Evolutionary conservation across 1,140 invertebrate species (phyloP).

Genomic region (Apis florea): DNA sequence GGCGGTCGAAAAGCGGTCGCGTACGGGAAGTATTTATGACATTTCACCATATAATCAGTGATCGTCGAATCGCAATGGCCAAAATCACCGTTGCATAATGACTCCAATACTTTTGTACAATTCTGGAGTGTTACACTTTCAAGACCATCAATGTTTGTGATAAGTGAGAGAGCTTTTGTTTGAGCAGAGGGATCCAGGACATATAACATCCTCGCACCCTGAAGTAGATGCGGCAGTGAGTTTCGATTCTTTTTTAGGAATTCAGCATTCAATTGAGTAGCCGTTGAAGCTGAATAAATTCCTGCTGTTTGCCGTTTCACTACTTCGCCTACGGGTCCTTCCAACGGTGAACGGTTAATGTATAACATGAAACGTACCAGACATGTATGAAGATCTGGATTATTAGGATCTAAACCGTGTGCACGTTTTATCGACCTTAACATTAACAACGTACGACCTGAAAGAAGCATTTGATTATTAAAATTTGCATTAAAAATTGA

Average conservation of each 20-base stretch:
- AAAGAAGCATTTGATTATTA: conserved; percentile 58
- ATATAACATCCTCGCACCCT: conserved; percentile 87
- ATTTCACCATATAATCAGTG: conserved; percentile 86
- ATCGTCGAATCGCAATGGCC: conserved; percentile 86
- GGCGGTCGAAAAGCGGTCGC: conserved; percentile 85
- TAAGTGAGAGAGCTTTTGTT: conserved; percentile 83
- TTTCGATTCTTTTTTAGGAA: conserved; percentile 84
- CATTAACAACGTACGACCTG: conserved; percentile 92
- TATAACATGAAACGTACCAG: conserved; percentile 88
- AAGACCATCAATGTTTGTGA: conserved; percentile 82
- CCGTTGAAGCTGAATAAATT: conserved; percentile 84
- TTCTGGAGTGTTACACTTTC: conserved; percentile 84
- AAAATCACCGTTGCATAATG: conserved; percentile 89
- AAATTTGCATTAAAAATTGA: background rate
- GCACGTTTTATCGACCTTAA: conserved; percentile 95
- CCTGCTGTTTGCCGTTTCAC: conserved; percentile 85
- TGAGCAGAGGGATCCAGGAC: conserved; percentile 83
- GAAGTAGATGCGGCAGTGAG: conserved; percentile 86
- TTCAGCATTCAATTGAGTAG: conserved; percentile 86
- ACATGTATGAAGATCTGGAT: conserved; percentile 92
- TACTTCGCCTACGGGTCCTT: conserved; percentile 86
- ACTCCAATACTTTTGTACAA: conserved; percentile 89
- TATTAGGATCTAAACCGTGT: conserved; percentile 84
- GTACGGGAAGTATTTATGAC: conserved; percentile 88
- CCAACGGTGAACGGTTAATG: conserved; percentile 78